A percentile compares a stretch with the other conserved stretches of the same genome.
Conservation (phyloP, 2,888 invertebrate species). For the Harmothoe impar region DNA sequence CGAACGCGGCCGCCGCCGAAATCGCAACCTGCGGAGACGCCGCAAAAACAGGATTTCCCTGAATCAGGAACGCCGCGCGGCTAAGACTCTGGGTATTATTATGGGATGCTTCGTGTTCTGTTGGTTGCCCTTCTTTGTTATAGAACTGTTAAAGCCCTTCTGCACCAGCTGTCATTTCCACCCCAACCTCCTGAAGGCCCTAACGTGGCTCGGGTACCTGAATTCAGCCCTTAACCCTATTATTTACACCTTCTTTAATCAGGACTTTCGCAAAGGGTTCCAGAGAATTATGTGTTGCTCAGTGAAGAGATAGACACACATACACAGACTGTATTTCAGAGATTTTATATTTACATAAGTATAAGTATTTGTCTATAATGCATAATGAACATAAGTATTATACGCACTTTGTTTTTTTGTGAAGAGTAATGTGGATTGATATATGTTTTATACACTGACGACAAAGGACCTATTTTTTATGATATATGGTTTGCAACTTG, state of each 20-base stretch:
- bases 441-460: not conserved
- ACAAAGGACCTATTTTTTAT: not conserved
- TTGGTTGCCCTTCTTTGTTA: constrained; percentile 97
- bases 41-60: constrained; percentile 70
- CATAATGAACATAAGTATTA: not conserved
- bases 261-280: constrained; percentile 97
- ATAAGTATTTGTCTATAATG: not conserved
- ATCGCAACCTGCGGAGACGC: not conserved
- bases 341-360: not conserved
- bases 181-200: constrained; percentile 70
- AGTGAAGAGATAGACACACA: constrained; percentile 40
- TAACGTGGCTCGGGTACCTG: constrained; percentile 89
- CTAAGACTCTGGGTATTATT: constrained; percentile 95
- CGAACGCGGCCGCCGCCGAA: constrained; percentile 47
- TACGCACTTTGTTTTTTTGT: not conserved
- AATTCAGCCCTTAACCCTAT: constrained; percentile 97
- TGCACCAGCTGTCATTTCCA: constrained; percentile 85
- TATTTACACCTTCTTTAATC: constrained; percentile 96
- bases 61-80: constrained; percentile 86
- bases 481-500: constrained; percentile 19
- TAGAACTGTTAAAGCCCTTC: constrained; percentile 86
- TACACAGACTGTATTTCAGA: not conserved
- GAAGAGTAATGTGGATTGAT: not conserved
- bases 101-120: constrained; percentile 96
- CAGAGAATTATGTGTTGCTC: constrained; percentile 56